Evolutionary conservation across 2,113 vertebrate species (phyloP).

Genomic region (Cyanistes caeruleus): DNA sequence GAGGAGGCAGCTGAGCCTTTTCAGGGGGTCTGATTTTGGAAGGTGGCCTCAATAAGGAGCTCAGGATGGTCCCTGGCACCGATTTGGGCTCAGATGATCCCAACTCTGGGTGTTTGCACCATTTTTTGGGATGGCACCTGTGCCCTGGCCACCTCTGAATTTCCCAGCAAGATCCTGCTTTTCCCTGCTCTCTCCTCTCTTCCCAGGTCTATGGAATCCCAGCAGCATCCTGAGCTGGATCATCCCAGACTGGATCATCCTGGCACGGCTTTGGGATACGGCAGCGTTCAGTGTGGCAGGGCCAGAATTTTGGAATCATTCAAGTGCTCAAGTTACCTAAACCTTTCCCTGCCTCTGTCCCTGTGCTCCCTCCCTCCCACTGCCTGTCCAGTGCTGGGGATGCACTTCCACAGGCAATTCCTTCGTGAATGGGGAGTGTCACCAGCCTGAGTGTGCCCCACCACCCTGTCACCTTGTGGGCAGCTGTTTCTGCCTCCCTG

Average conservation of each 20-base stretch:
- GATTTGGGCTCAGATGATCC: background rate
- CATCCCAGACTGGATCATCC: background rate
- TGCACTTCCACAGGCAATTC: accelerated
- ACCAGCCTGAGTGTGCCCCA: background rate
- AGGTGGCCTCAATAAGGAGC: background rate
- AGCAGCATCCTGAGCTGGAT: background rate
- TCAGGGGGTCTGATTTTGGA: background rate
- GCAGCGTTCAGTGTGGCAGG: background rate
- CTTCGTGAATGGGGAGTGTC: accelerated
- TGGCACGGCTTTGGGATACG: background rate
- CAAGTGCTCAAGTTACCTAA: background rate
- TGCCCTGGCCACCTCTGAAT: background rate
- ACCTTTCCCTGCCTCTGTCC: background rate
- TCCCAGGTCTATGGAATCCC: background rate
- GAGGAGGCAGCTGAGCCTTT: background rate
- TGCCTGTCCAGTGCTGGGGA: background rate
- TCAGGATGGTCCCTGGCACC: background rate
- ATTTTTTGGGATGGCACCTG: background rate
- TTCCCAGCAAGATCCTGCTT: background rate
- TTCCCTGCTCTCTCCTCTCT: background rate
- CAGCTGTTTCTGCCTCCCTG: background rate
- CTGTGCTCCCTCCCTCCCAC: background rate
- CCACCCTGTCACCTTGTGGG: accelerated
- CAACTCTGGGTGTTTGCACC: background rate
- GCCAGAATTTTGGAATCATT: background rate